These are phyloP conservation scores for Cepaea hortensis DNA, from an alignment of 2,888 invertebrate genomes.

Conservation along the genomic window DNA sequence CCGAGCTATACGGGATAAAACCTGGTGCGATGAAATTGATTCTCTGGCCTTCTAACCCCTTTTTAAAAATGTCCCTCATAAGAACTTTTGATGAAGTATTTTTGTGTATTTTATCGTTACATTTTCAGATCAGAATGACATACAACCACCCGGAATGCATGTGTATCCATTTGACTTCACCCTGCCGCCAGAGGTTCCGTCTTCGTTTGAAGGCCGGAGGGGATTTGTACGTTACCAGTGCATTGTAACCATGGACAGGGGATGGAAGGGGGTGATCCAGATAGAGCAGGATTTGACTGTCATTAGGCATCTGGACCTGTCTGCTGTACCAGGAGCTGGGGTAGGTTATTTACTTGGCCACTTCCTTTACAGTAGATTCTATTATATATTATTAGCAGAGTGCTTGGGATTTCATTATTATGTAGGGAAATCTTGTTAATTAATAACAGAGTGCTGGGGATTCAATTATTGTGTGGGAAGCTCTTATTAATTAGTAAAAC, in stretches of 20 bases:
- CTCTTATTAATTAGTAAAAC: too few species aligned
- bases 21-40: too few species aligned
- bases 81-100: not conserved
- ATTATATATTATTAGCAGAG: not conserved
- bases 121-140: constrained; percentile 41
- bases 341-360: constrained; percentile 35
- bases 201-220: constrained; percentile 52
- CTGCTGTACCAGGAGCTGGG: constrained; percentile 43
- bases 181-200: constrained; percentile 51
- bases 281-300: constrained; percentile 52
- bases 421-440: too few species aligned
- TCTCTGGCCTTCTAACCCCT: too few species aligned
- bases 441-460: too few species aligned
- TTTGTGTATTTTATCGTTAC: not conserved
- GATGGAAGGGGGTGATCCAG: constrained; percentile 50
- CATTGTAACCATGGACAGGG: constrained; percentile 49
- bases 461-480: too few species aligned
- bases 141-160: constrained; percentile 50
- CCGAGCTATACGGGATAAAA: too few species aligned
- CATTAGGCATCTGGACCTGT: constrained; percentile 51
- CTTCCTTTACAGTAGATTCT: not conserved
- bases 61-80: not conserved
- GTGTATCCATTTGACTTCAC: constrained; percentile 53
- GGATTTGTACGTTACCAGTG: constrained; percentile 51
- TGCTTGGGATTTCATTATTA: too few species aligned